A percentile compares a stretch with the other conserved stretches of the same genome.
Evolutionary conservation across 2,888 invertebrate genomes (phyloP).

Genomic region (Pyrocoelia pectoralis): DNA sequence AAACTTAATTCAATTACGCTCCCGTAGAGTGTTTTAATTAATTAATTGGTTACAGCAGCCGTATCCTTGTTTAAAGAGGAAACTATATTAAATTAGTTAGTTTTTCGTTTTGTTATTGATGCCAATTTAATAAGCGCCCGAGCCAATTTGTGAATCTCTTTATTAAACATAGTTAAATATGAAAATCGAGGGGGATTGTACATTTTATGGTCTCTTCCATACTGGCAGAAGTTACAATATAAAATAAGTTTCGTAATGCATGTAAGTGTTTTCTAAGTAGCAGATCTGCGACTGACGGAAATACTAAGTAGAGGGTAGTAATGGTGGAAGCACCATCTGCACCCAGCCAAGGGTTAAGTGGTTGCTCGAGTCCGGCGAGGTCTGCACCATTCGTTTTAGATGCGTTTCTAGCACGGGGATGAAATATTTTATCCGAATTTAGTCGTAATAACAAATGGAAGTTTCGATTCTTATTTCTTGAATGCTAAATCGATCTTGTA

Average conservation of each 20-base stretch:
- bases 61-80: constrained; percentile 25
- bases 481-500: constrained; percentile 10
- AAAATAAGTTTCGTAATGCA: constrained; percentile 46
- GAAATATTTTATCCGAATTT: constrained; percentile 26
- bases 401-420: constrained; percentile 15
- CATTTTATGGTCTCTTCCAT: constrained; percentile 13
- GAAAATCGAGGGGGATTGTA: constrained; percentile 11
- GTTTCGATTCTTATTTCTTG: neutral
- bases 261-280: constrained; percentile 53
- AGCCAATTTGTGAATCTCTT: neutral
- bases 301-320: constrained; percentile 46
- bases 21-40: constrained; percentile 32
- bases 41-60: constrained; percentile 31
- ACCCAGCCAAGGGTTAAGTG: constrained; percentile 46
- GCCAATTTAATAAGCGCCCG: constrained; percentile 22
- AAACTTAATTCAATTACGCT: constrained; percentile 32
- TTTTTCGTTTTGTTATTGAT: neutral
- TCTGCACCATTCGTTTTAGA: constrained; percentile 32
- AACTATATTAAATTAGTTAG: constrained; percentile 16
- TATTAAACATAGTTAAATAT: neutral
- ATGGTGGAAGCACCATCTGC: constrained; percentile 48
- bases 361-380: constrained; percentile 38
- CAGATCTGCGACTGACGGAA: constrained; percentile 42
- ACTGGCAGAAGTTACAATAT: constrained; percentile 28
- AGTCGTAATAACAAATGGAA: constrained; percentile 13